Evolutionary conservation across 2,888 invertebrate species (phyloP), one percentile per base, ranked within the genome.

Genomic region (Acleris holmiana): DNA sequence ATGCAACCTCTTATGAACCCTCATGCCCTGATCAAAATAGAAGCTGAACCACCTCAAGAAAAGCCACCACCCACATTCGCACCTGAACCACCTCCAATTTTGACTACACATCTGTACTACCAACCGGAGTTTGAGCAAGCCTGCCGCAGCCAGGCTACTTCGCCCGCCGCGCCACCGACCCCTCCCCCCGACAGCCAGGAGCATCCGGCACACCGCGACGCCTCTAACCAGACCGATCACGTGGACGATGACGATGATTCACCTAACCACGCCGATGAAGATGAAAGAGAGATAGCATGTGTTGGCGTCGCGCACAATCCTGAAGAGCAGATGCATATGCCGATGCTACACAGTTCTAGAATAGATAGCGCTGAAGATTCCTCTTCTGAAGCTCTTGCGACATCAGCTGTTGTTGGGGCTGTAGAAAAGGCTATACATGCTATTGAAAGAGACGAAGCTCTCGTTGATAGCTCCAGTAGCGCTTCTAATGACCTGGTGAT

Each of bases 221-320:
- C 97, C 0, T 96, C 96, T 58, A 97, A 97, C 78, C 97, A 97
- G 86, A 97, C 97, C 0, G 97, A 97, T 76, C 95, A 96, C 19
- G 94, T 95, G 0, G 94, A 94, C 74, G 95, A 95, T 72, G 96
- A 96, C 61, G 95, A 96, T 70, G 96, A 93, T 65, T 88, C 90
- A 0, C 91, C 86, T 0, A 89, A 89, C 66, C 88, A 88, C 13
- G 88, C 89, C 0, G 91, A 92, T 63, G 91, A 92, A 49, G 89
- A 91, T 57, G 91, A 91, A 72, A 78, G 90, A 35, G 89, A 89
- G 35, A 82, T 91, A 0, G 92, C 92, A 1, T 92, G 92, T 61
- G 83, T 92, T 2, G 92, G 92, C 4, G 92, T 90, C 1, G 91
- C 92, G n/a, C 91, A 90, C 68, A 88, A 84, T 51, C 89, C 91